Conservation (phyloP, 2,888 invertebrate species). For the Troglohyphantes excavatus region DNA sequence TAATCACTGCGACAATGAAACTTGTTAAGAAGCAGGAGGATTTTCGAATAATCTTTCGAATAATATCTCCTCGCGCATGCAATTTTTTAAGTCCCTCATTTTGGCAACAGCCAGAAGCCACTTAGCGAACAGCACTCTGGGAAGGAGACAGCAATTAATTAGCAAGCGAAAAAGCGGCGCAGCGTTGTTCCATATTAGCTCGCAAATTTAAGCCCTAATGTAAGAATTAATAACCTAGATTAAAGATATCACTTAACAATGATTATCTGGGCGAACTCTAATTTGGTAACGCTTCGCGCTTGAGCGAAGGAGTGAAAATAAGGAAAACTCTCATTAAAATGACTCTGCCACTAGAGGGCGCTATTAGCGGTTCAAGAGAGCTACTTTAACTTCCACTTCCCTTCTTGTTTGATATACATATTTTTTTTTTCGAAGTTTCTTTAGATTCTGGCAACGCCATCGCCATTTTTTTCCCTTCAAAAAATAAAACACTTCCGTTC, state of each 20-base stretch:
- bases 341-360: slow-evolving; percentile 70
- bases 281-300: slow-evolving; percentile 77
- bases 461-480: slow-evolving; percentile 48
- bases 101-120: slow-evolving; percentile 61
- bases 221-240: slow-evolving; percentile 78
- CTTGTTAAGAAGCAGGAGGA: slow-evolving; percentile 66
- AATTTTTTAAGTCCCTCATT: slow-evolving; percentile 34
- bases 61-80: slow-evolving; percentile 68
- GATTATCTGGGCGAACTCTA: slow-evolving; percentile 75
- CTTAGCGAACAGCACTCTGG: slow-evolving; percentile 63
- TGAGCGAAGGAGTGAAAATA: slow-evolving; percentile 63
- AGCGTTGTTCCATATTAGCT: slow-evolving; percentile 69
- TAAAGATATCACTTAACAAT: slow-evolving; percentile 78
- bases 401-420: slow-evolving; percentile 35
- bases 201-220: slow-evolving; percentile 77
- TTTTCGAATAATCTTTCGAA: slow-evolving; percentile 67
- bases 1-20: slow-evolving; percentile 73
- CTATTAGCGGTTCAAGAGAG: slow-evolving; percentile 57
- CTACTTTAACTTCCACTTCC: slow-evolving; percentile 74
- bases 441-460: slow-evolving; percentile 9
- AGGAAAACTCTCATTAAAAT: slow-evolving; percentile 76
- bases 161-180: slow-evolving; percentile 63
- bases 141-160: slow-evolving; percentile 70
- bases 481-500: slow-evolving; percentile 47
- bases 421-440: slow-evolving; percentile 34